A percentile compares a stretch with the other conserved stretches of the same genome.
Conservation (phyloP, 2,113 vertebrate species). For the Bos taurus region ARS-UCD2.0 NC_037329.1:48239001-48239500, state of each 20-base stretch:
- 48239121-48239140: neutral
- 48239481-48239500: neutral
- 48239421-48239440: neutral
- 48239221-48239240: neutral
- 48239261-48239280: neutral
- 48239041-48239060: neutral
- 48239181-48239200: neutral
- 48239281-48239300: neutral
- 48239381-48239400: neutral
- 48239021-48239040: neutral
- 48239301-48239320: neutral
- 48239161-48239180: neutral
- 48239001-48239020: neutral
- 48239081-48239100: neutral
- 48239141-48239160: neutral
- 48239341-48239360: constrained; percentile 2
- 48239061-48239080: neutral
- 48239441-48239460: neutral
- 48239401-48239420: neutral
- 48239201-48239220: neutral
- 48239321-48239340: neutral
- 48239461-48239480: neutral
- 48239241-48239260: neutral
- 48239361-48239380: neutral
- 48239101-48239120: neutral